Base-by-base conservation (phyloP, 2,797 vertebrate genomes). In the Cuculus canorus region DNA sequence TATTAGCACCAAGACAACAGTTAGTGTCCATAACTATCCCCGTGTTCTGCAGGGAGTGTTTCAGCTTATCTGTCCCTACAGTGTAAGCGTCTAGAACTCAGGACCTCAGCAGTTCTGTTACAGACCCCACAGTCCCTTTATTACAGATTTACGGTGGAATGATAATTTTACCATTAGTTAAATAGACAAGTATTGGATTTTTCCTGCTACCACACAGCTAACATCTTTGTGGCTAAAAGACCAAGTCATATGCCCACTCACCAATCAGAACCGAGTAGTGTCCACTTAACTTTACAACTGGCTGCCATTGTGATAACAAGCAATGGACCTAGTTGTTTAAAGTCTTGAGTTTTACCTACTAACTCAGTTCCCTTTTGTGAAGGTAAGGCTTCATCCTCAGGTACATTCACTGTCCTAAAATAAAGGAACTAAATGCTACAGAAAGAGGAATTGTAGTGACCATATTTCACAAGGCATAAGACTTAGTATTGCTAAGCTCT, bases 1-100 rank as follows among this genome's bases (percentile, higher is more conserved):
- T 41, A 39, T 83, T 89, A 93, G 73, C 86, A 91, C 93, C 92
- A 92, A 72, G 43, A 91, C 33, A 95, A 80, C 57, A 66, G 57
- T 78, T 93, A 82, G 23, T 71, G 37, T 90, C 91, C 25, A 28
- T 33, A 56, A 60, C 79, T 78, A 89, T 53, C 37, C 82, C 68
- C 60, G 3, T 41, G 9, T 68, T 82, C 68, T 71, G 19, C 63
- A 84, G 82, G 11, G 88, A 57, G 19, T 23, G 13, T 90, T 89
- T 69, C 60, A 90, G 82, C 41, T 92, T 88, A 57, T 52, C n/a
- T 64, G n/a, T 66, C n/a, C 24, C 60, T 70, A 71, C 32, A 73
- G 35, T 33, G 45, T 63, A 91, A 71, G 4, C 7, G 12, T 63
- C 15, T 82, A 77, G 11, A 56, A 33, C 13, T 82, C 33, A 56